A percentile compares a stretch with the other conserved stretches of the same genome.
These are phyloP conservation scores for Cylas formicarius DNA, from an alignment of 1,140 invertebrate species.

Conservation along the genomic window DNA sequence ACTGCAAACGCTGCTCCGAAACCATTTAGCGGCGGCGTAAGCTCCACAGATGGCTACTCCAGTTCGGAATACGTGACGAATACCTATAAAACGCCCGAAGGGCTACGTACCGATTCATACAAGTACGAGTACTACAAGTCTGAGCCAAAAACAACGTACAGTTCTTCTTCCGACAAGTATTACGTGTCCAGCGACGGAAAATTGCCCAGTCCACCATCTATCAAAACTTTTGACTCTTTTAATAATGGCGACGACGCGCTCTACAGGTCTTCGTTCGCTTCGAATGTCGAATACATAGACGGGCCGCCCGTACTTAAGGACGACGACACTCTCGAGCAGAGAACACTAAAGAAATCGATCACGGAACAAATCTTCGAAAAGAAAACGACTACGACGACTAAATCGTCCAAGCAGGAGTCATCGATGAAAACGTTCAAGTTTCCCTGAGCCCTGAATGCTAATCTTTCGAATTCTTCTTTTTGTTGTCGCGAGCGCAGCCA, in stretches of 20 bases:
- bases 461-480: too few relatives aligned
- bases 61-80: constrained; percentile 36
- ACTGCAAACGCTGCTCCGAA: constrained; percentile 16
- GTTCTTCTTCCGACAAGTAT: constrained; percentile 43
- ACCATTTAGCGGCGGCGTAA: constrained; percentile 11
- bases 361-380: constrained; percentile 49
- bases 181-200: constrained; percentile 41
- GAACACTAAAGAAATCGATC: constrained; percentile 46
- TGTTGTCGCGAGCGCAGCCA: too few relatives aligned
- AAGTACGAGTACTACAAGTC: constrained; percentile 37
- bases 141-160: constrained; percentile 32
- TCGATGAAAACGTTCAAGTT: constrained; percentile 47
- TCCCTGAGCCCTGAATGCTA: too few relatives aligned
- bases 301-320: constrained; percentile 42
- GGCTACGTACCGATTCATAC: constrained; percentile 36
- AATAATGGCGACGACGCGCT: constrained; percentile 33
- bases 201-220: constrained; percentile 21
- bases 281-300: constrained; percentile 43
- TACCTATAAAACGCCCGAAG: constrained; percentile 37
- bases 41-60: constrained; percentile 26
- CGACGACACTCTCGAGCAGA: constrained; percentile 44
- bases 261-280: constrained; percentile 29
- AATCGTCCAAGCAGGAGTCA: constrained; percentile 45
- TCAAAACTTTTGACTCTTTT: constrained; percentile 27
- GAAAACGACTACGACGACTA: constrained; percentile 46